Conservation (phyloP, 2,888 invertebrate species). For the Aquatica leii region DNA sequence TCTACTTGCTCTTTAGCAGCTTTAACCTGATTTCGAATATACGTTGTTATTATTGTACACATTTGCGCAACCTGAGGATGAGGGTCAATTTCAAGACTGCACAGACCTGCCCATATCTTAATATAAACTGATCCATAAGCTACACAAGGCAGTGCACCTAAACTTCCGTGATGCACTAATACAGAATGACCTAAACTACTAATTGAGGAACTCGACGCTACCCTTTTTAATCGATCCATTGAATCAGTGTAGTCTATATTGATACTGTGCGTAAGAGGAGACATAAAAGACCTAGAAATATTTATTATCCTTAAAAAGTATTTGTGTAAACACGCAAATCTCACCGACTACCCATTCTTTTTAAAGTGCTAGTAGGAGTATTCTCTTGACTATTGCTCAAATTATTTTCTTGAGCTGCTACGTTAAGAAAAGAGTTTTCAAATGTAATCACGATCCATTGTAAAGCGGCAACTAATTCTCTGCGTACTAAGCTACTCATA, state of each 20-base stretch:
- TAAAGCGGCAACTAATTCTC: conserved; percentile 85
- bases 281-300: conserved; percentile 32
- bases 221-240: conserved; percentile 64
- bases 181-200: conserved; percentile 63
- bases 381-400: conserved; percentile 53
- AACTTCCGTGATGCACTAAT: conserved; percentile 50
- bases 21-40: conserved; percentile 74
- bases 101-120: conserved; percentile 87
- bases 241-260: conserved; percentile 39
- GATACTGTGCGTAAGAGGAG: conserved; percentile 37
- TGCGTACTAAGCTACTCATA: conserved; percentile 87
- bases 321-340: conserved; percentile 14
- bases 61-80: conserved; percentile 82
- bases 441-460: conserved; percentile 88
- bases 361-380: conserved; percentile 50
- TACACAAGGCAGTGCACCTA: conserved; percentile 63
- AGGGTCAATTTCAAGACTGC: conserved; percentile 84
- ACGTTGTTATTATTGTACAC: conserved; percentile 79
- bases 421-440: conserved; percentile 86
- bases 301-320: not conserved
- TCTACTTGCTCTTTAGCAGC: conserved; percentile 50
- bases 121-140: conserved; percentile 82
- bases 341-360: conserved; percentile 54
- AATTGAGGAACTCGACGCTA: conserved; percentile 76
- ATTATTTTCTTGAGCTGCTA: conserved; percentile 69